Evolutionary conservation across 1,140 invertebrate genomes (phyloP).

Genomic region (Zaprionus ghesquierei): DNA sequence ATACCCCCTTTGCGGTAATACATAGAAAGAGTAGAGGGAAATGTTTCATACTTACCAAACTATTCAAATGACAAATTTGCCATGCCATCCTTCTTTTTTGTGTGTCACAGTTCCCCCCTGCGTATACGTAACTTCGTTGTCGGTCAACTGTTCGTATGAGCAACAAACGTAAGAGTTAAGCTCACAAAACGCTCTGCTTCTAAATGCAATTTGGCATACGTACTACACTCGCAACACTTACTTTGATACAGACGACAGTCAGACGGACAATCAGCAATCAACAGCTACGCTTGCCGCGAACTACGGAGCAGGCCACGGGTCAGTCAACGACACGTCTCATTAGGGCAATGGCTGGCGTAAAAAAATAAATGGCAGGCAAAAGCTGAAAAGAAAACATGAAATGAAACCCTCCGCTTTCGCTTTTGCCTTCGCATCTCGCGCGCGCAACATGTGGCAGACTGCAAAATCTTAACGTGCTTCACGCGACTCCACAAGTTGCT

Average conservation of each 20-base stretch:
- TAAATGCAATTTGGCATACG: slow-evolving; percentile 20
- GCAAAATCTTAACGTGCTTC: slow-evolving; percentile 34
- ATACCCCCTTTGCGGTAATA: background rate
- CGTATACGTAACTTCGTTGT: slow-evolving; percentile 17
- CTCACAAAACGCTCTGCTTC: background rate
- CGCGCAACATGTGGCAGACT: slow-evolving; percentile 14
- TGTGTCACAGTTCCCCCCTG: background rate
- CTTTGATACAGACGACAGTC: slow-evolving; percentile 7
- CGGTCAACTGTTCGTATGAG: slow-evolving; percentile 43
- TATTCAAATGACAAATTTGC: slow-evolving; percentile 1
- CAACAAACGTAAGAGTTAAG: slow-evolving; percentile 24
- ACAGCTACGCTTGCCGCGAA: background rate
- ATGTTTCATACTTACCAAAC: background rate
- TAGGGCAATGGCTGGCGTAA: slow-evolving; percentile 55
- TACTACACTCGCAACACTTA: no score
- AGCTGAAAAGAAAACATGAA: slow-evolving; percentile 61
- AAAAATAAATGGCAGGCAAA: slow-evolving; percentile 30
- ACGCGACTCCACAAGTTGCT: slow-evolving; percentile 16
- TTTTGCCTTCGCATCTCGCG: background rate
- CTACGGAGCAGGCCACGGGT: slow-evolving; percentile 11
- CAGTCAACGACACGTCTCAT: slow-evolving; percentile 63
- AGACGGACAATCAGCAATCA: slow-evolving; percentile 4
- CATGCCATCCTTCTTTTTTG: background rate
- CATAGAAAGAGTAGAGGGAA: background rate
- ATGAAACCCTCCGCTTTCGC: background rate